phyloP scores from a whole-genome alignment of 2,888 invertebrate species.

The Atethmia centrago region DNA sequence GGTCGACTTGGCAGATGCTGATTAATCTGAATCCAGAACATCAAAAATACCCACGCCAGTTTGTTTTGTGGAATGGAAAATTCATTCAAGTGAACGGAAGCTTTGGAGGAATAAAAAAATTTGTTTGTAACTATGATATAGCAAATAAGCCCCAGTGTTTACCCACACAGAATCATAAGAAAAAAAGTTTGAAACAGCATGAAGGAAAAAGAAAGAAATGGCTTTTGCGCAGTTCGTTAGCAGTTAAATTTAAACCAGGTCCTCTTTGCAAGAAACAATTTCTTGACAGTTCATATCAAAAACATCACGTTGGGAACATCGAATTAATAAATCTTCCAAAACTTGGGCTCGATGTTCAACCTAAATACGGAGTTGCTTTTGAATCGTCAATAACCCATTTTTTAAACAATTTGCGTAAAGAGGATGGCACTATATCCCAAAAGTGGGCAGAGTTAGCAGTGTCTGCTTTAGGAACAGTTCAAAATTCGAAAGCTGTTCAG shows the following conservation, averaged over 20 bases:
- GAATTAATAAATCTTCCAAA: conserved; percentile 88
- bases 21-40: conserved; percentile 83
- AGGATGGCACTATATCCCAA: conserved; percentile 82
- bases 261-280: conserved; percentile 88
- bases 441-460: conserved; percentile 91
- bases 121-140: conserved; percentile 78
- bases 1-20: conserved; percentile 86
- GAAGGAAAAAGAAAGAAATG: conserved; percentile 70
- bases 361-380: conserved; percentile 85
- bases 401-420: conserved; percentile 80
- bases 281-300: conserved; percentile 85
- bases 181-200: conserved; percentile 57
- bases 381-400: conserved; percentile 83
- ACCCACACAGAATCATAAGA: conserved; percentile 52
- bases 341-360: conserved; percentile 86
- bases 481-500: conserved; percentile 69
- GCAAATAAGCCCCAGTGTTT: conserved; percentile 63
- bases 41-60: conserved; percentile 76
- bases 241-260: conserved; percentile 89
- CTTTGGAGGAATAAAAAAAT: conserved; percentile 81
- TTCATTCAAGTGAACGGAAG: conserved; percentile 82
- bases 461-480: conserved; percentile 83
- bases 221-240: conserved; percentile 78
- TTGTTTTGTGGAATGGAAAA: conserved; percentile 81
- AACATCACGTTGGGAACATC: conserved; percentile 84